Base-by-base conservation (phyloP, 64 coral and sea anemone genomes). In the Catalaphyllia jardinei region DNA sequence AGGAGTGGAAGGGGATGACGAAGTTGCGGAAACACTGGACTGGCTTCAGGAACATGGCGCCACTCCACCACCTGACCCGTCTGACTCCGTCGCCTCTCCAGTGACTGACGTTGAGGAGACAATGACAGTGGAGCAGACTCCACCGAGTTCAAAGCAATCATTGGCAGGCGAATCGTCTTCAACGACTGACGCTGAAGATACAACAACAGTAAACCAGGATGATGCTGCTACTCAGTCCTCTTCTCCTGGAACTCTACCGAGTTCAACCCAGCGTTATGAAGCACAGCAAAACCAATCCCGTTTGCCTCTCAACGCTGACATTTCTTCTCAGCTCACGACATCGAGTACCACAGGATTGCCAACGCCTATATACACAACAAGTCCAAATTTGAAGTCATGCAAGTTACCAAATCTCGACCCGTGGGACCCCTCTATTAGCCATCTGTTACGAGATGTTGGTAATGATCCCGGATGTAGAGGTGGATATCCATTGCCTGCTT, bases 351-450 rank as follows among this genome's bases (percentile, higher is more conserved):
- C 33, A 78, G 33, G 60, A 1, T 31, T 9, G 31, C 72, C 72
- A 76, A 89, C 79, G 30, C 64, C 22, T 67, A 29, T 77, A 8
- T 74, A 71, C 78, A 73, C 88, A 33, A 7, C 79, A 60, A 1
- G 78, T 10, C 52, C 51, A 55, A 54, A 63, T 52, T 46, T 28
- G 31, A 55, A 89, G 22, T 29, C 88, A 18, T 98, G 95, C 60
- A 98, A 98, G 52, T 78, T 98, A 55, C 95, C 95, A 19, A 83
- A 77, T 33, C 52, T 98, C 27, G 73, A 98, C 54, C 92, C 95
- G n/a, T 94, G 89, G 92, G 92, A 98, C 76, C 88, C 25, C 9
- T 88, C 92, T 17, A 91, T 98, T 80, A 80, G 62, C 15, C 88
- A 93, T 63, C 79, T 98, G 12, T 71, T 94, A 18, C 76, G 24